Evolutionary conservation across 2,797 vertebrate species (phyloP), one percentile per base, ranked within the genome.

Genomic region (Alcedo quadribrachys): DNA sequence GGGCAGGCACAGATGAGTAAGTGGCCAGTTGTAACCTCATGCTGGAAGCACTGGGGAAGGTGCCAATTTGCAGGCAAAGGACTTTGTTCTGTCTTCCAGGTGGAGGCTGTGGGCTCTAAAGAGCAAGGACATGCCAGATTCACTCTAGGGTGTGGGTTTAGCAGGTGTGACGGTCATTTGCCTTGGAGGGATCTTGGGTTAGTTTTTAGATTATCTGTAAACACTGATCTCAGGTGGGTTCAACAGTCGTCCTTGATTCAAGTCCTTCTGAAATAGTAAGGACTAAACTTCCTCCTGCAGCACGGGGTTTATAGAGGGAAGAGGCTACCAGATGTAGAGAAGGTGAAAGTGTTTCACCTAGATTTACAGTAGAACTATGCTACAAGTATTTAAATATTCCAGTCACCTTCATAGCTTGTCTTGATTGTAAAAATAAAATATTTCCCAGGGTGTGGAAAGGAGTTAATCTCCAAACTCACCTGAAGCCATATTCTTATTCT

Each of bases 11-110:
- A 58, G 58, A 75, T 88, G 60, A 35, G n/a, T 75, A 76, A 70
- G 65, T 85, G 82, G 88, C 80, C 67, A 62, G 40, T 66, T 63
- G 45, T 94, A 85, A 94, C 78, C 57, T 45, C 48, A 25, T 63
- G 53, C 71, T 91, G 61, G 40, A 69, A 71, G 25, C 0, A 1
- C 2, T 37, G 57, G 61, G 45, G 32, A 90, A 89, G 76, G 71
- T 12, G 4, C 68, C 87, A 17, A 68, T 94, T 85, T 78, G 50
- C 43, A 65, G 28, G 43, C 71, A 60, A 28, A 66, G 62, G 61
- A 61, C 65, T 82, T 84, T 85, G 46, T 32, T 84, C 68, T 81
- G 0, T 0, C 60, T 67, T 51, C 30, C 25, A 60, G 67, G 54
- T 20, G 57, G 19, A 74, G 21, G 21, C 30, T 84, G 37, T 35